Percentiles rank a stretch among this genome's conserved stretches.
Evolutionary conservation across 2,113 vertebrate species (phyloP).

Genomic region (Fregata magnificens): DNA sequence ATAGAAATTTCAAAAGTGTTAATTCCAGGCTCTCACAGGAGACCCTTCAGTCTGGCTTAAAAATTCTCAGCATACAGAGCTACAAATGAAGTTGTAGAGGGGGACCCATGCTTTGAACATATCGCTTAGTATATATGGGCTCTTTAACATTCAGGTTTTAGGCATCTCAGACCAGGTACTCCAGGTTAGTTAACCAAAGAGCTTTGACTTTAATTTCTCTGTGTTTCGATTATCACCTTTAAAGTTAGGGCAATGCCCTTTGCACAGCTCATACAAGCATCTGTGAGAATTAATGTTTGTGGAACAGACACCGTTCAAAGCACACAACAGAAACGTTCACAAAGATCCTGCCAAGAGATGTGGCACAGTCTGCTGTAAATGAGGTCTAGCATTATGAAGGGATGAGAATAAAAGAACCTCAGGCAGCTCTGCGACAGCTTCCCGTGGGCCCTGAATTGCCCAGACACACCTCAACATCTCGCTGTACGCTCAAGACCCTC

Average conservation of each 20-base stretch:
- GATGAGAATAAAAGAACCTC: background rate
- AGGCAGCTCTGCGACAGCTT: background rate
- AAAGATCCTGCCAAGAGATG: background rate
- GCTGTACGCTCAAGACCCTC: background rate
- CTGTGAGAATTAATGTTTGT: background rate
- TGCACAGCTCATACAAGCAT: background rate
- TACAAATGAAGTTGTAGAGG: background rate
- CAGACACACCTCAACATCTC: background rate
- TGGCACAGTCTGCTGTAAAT: background rate
- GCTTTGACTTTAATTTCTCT: background rate
- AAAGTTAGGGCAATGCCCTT: background rate
- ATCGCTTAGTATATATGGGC: background rate
- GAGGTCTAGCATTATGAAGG: background rate
- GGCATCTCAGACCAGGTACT: background rate
- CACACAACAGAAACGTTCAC: background rate
- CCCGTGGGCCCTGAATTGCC: accelerated
- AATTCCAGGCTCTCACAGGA: background rate
- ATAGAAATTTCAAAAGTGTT: background rate
- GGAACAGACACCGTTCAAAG: background rate
- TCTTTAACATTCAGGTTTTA: background rate
- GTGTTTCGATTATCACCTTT: background rate
- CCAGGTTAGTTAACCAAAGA: background rate
- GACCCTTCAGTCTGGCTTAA: background rate
- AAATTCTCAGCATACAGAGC: background rate
- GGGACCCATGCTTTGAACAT: background rate